phyloP scores from a whole-genome alignment of 1,140 invertebrate genomes.

The Lordiphosa stackelbergi region DNA sequence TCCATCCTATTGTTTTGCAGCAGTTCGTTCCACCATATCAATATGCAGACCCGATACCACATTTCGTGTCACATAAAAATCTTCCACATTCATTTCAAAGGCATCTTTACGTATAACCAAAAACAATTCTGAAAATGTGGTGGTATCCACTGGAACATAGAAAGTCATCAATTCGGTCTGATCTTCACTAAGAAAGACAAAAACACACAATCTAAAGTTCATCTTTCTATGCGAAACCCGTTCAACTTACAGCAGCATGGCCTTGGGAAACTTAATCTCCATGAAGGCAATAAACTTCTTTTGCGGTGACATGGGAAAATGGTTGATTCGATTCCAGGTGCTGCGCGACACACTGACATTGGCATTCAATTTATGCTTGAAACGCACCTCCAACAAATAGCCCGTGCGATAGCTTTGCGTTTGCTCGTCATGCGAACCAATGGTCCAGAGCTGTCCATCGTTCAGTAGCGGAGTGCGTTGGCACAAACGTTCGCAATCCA shows the following conservation, averaged over 20 bases:
- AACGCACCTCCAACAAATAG: conserved; percentile 56
- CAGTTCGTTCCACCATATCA: conserved; percentile 12
- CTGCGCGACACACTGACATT: conserved; percentile 32
- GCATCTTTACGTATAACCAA: conserved; percentile 37
- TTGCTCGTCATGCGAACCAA: conserved; percentile 82
- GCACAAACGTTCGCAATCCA: conserved; percentile 91
- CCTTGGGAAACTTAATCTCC: conserved; percentile 45
- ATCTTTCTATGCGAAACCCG: background rate
- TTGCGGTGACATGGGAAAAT: conserved; percentile 50
- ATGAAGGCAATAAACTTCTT: conserved; percentile 46
- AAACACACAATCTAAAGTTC: background rate
- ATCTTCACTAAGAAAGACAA: conserved; percentile 18
- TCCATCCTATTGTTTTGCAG: too few relatives aligned
- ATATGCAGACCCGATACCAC: conserved; percentile 14
- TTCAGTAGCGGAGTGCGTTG: conserved; percentile 89
- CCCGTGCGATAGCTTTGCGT: conserved; percentile 78
- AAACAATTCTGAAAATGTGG: conserved; percentile 43
- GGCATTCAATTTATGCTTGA: conserved; percentile 50
- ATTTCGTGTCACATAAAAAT: conserved; percentile 50
- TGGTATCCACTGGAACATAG: conserved; percentile 16
- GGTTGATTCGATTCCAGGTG: conserved; percentile 57
- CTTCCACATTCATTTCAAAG: conserved; percentile 59
- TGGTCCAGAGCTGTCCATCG: conserved; percentile 84
- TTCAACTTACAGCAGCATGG: conserved; percentile 35
- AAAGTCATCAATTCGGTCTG: conserved; percentile 29